Base-by-base conservation (phyloP, 2,113 vertebrate genomes). In the Planiliza haematocheilus region DNA sequence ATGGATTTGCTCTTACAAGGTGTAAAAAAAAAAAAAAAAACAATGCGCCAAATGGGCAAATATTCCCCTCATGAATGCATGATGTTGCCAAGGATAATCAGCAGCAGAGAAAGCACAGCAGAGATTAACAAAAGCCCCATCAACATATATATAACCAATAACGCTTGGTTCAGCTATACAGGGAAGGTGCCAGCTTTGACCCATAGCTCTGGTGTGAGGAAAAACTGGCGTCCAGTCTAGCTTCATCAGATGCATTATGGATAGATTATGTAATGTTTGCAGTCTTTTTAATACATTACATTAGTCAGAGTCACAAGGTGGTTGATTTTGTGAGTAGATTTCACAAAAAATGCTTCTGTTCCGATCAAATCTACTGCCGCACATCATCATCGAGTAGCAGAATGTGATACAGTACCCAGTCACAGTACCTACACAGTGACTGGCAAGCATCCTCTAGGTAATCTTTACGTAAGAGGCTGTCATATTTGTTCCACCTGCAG, bases 31-130 rank as follows among this genome's bases (percentile, higher is more conserved):
- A n/a, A n/a, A n/a, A n/a, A n/a, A n/a, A n/a, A n/a, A n/a, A 4
- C 7, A 74, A 43, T 70, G 14, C 62, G 63, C 41, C 41, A 52
- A 59, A 74, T 71, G 18, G 52, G 20, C 30, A 71, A 48, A 60
- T 3, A 66, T 79, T 75, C 59, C 37, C 49, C 39, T 60, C 21
- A 55, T 61, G 20, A 42, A 24, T 67, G 55, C 59, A 34, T 53
- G 14, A 49, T 70, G 50, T 42, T 82, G 30, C 58, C 50, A 16
- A 37, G 45, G 12, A 73, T 73, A 34, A 68, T 48, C 20, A 69
- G 73, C 42, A 77, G 52, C 60, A 36, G 53, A 60, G 39, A 7
- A 13, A 24, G 43, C 36, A 10, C 14, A 17, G 36, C 39, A 61
- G 8, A 52, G 20, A 56, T 41, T 58, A 16, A 49, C 39, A 2